Evolutionary conservation across 2,888 invertebrate genomes (phyloP).

Genomic region (Tipula vernalis): DNA sequence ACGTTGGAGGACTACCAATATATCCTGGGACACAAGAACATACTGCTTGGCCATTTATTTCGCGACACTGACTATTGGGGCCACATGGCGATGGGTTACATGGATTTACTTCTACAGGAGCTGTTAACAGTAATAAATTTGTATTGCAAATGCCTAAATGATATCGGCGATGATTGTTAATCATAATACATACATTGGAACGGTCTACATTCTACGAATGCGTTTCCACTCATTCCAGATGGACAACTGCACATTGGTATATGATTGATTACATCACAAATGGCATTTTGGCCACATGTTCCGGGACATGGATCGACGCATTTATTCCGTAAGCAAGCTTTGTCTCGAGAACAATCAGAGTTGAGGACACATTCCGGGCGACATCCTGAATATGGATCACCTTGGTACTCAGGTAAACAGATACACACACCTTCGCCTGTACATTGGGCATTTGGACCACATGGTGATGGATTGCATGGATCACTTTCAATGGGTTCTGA

Average conservation of each 20-base stretch:
- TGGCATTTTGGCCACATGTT: slow-evolving; percentile 55
- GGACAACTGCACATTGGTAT: slow-evolving; percentile 53
- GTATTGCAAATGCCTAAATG: background rate
- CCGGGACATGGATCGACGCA: slow-evolving; percentile 62
- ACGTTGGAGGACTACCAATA: slow-evolving; percentile 60
- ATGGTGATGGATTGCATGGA: slow-evolving; percentile 54
- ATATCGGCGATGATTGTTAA: background rate
- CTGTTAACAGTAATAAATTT: background rate
- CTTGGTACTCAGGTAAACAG: slow-evolving; percentile 51
- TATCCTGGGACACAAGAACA: slow-evolving; percentile 64
- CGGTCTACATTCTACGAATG: slow-evolving; percentile 49
- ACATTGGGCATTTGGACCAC: slow-evolving; percentile 54
- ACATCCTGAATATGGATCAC: slow-evolving; percentile 56
- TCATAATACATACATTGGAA: slow-evolving; percentile 39
- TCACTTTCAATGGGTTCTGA: slow-evolving; percentile 20
- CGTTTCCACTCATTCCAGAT: slow-evolving; percentile 52
- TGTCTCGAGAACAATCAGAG: slow-evolving; percentile 51
- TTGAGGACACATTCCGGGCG: slow-evolving; percentile 59
- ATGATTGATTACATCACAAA: slow-evolving; percentile 61
- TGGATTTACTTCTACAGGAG: slow-evolving; percentile 35
- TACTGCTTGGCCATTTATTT: slow-evolving; percentile 55
- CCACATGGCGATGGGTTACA: slow-evolving; percentile 64
- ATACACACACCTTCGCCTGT: slow-evolving; percentile 48
- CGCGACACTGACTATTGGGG: slow-evolving; percentile 59
- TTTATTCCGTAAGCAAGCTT: slow-evolving; percentile 56